These are phyloP conservation scores for Clarias pachynema DNA, from an alignment of 2,797 vertebrate species.

Conservation along the genomic window DNA sequence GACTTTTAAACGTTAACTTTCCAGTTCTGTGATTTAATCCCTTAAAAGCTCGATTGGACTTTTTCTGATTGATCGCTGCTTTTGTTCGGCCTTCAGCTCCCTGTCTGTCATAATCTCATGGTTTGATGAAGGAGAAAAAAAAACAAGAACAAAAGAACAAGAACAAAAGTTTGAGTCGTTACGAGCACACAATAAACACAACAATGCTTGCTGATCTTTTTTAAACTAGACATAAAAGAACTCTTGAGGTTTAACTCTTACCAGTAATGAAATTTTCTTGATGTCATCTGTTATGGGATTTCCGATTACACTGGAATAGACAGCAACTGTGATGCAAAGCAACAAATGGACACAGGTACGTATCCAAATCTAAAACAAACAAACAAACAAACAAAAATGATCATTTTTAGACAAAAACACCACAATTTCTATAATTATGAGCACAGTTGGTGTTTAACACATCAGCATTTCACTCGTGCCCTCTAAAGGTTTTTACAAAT, in stretches of 20 bases:
- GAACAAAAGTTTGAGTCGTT: neutral
- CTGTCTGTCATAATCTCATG: neutral
- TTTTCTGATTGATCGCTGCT: neutral
- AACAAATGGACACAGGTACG: constrained; percentile 81
- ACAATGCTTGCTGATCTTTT: neutral
- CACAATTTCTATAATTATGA: neutral
- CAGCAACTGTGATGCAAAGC: constrained; percentile 77
- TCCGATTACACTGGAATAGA: constrained; percentile 76
- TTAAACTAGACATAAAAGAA: neutral
- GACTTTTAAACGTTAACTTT: neutral
- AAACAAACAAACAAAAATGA: neutral
- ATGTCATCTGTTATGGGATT: constrained; percentile 82
- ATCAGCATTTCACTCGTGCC: no score
- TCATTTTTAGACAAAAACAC: neutral
- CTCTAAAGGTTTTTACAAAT: no score
- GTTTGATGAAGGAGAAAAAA: neutral
- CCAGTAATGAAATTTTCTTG: constrained; percentile 73
- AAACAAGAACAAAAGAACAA: neutral
- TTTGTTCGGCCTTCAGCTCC: constrained; percentile 6
- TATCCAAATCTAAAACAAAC: constrained; percentile 78
- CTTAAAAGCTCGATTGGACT: neutral
- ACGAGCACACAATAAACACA: neutral
- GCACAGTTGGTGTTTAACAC: no score
- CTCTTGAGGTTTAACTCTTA: constrained; percentile 58
- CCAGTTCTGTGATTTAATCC: neutral